Conservation (phyloP, 2,113 vertebrate genomes). For the Syrrhaptes paradoxus region DNA sequence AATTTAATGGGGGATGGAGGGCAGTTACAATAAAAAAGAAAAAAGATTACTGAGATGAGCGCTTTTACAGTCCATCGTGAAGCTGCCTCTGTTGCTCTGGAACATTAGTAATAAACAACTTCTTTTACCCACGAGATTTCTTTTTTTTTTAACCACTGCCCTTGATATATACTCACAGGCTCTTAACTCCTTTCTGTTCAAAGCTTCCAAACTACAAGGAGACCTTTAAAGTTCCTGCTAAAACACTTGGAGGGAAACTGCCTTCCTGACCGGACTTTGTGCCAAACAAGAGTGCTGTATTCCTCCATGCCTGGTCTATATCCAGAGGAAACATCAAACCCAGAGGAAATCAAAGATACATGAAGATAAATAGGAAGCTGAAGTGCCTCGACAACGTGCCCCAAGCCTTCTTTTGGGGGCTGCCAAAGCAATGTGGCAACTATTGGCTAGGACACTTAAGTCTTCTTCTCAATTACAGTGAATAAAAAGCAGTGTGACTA, state of each 20-base stretch:
- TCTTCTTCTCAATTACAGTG: background rate
- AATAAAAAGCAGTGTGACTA: background rate
- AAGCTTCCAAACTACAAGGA: background rate
- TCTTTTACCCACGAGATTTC: background rate
- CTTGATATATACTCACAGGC: background rate
- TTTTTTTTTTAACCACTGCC: background rate
- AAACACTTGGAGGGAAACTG: background rate
- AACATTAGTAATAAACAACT: background rate
- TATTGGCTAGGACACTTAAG: background rate
- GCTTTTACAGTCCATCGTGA: background rate
- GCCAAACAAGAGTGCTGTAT: background rate
- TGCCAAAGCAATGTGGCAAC: background rate
- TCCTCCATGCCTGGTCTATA: background rate
- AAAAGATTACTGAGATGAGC: too few relatives aligned
- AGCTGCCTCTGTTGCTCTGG: background rate
- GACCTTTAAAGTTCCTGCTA: background rate
- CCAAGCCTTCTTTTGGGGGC: background rate
- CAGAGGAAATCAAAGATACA: background rate
- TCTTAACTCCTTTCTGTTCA: background rate
- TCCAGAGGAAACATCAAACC: background rate
- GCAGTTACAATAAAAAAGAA: background rate
- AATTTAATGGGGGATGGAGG: background rate
- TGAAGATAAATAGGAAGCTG: background rate
- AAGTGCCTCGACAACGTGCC: background rate
- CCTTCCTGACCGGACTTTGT: background rate